Evolutionary conservation across 1,140 invertebrate genomes (phyloP).

Genomic region (Diuraphis noxia): DNA sequence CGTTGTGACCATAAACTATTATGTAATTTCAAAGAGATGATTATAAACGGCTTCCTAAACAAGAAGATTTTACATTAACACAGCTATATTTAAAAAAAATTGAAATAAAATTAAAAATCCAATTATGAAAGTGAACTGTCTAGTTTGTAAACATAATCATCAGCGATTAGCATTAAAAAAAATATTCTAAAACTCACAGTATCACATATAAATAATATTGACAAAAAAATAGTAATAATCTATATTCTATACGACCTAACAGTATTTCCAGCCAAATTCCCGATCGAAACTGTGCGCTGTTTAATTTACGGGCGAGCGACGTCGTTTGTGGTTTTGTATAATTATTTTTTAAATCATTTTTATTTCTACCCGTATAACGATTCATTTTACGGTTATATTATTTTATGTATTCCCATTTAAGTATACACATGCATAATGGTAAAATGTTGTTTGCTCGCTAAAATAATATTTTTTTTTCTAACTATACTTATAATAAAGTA

Average conservation of each 20-base stretch:
- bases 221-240: neutral
- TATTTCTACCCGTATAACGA: neutral
- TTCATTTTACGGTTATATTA: neutral
- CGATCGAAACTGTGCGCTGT: neutral
- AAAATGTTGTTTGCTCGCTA: neutral
- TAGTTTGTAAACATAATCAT: neutral
- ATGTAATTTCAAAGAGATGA: neutral
- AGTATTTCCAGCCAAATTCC: neutral
- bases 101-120: neutral
- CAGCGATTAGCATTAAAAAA: neutral
- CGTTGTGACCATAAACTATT: neutral
- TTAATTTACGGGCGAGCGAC: neutral
- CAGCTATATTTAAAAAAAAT: neutral
- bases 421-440: neutral
- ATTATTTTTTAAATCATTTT: conserved; percentile 1
- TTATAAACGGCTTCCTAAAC: neutral
- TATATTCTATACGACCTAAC: neutral
- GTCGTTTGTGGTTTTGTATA: neutral
- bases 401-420: neutral
- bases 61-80: neutral
- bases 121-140: neutral
- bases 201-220: neutral
- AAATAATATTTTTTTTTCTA: neutral
- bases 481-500: neutral
- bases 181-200: neutral